Evolutionary conservation across 2,888 invertebrate genomes (phyloP).

Genomic region (Portevinia maculata): DNA sequence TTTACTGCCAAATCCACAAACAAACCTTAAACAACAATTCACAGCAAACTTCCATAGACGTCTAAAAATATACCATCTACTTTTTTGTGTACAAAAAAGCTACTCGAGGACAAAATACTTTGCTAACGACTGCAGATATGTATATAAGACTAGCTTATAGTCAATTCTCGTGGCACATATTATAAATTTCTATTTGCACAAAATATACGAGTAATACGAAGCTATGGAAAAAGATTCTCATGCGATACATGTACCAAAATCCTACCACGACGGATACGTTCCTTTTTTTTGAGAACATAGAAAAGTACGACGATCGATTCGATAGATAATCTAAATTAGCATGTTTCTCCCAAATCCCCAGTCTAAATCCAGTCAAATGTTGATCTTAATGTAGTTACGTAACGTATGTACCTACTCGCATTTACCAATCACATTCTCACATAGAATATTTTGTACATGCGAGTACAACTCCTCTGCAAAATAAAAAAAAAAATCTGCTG

Average conservation of each 20-base stretch:
- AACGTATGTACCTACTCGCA: too few species aligned
- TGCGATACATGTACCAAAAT: background rate
- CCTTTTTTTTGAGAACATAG: background rate
- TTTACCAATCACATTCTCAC: slow-evolving; percentile 6
- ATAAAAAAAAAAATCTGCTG: too few species aligned
- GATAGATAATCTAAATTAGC: slow-evolving; percentile 11
- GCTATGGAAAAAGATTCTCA: background rate
- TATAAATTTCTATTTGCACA: slow-evolving; percentile 11
- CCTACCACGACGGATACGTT: background rate
- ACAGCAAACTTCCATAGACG: slow-evolving; percentile 14
- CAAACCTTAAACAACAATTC: background rate
- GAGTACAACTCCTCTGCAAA: too few species aligned
- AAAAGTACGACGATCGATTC: too few species aligned
- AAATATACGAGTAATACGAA: background rate
- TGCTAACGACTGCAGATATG: background rate
- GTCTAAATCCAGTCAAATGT: slow-evolving; percentile 9
- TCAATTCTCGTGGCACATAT: slow-evolving; percentile 12
- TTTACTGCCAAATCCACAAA: background rate
- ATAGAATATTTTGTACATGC: background rate
- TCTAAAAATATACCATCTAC: background rate
- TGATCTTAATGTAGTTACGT: background rate
- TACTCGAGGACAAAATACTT: slow-evolving; percentile 1
- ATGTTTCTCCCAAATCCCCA: slow-evolving; percentile 1
- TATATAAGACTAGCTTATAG: background rate
- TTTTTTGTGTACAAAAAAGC: background rate